Conservation (phyloP, 2,113 vertebrate species). For the Colossoma macropomum region DNA sequence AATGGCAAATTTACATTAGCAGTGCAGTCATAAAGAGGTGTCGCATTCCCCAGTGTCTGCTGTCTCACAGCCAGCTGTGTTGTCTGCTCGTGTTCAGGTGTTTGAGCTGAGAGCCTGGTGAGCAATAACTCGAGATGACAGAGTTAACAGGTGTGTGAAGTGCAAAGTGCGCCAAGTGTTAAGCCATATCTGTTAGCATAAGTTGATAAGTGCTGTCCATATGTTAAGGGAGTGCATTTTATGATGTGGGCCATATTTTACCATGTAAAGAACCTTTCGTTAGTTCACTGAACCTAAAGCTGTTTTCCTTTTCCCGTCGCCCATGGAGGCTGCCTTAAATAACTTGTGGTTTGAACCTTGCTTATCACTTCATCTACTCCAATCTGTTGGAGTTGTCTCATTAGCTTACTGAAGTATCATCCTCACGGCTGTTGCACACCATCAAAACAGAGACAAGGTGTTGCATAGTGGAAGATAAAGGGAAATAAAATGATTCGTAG, state of each 20-base stretch:
- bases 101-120: slow-evolving; percentile 60
- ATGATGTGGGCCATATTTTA: not conserved
- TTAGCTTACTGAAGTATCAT: slow-evolving; percentile 9
- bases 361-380: slow-evolving; percentile 31
- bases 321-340: too few species aligned
- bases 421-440: too few species aligned
- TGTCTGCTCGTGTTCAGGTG: slow-evolving; percentile 70
- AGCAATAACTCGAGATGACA: slow-evolving; percentile 49
- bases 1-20: slow-evolving; percentile 13
- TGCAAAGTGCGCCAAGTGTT: slow-evolving; percentile 21
- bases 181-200: not conserved
- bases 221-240: not conserved
- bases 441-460: not conserved
- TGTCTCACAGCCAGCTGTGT: slow-evolving; percentile 48
- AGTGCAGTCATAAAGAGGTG: slow-evolving; percentile 20
- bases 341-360: slow-evolving; percentile 8
- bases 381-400: slow-evolving; percentile 17
- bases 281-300: too few species aligned
- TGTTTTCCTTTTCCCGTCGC: too few species aligned
- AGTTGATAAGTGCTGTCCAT: not conserved
- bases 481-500: slow-evolving; percentile 30
- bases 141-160: slow-evolving; percentile 18
- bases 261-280: not conserved
- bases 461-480: slow-evolving; percentile 54
- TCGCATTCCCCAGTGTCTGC: slow-evolving; percentile 48